A percentile compares a stretch with the other conserved stretches of the same genome.
These are phyloP conservation scores for Anomalospiza imberbis DNA, from an alignment of 2,797 vertebrate genomes.

Conservation along the genomic window DNA sequence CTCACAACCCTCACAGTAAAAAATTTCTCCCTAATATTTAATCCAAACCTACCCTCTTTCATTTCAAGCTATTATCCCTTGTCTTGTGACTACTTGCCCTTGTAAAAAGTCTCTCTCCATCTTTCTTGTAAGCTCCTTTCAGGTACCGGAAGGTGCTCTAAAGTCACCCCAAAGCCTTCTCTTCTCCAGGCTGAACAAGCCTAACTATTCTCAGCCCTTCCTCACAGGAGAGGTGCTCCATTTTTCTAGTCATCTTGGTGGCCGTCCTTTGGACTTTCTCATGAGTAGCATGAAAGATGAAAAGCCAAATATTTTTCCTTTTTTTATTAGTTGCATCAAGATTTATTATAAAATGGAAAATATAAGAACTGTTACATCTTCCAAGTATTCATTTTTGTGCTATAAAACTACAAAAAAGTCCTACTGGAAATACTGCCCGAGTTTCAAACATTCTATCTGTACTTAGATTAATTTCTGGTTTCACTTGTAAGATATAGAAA, in stretches of 20 bases:
- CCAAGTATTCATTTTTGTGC: not conserved
- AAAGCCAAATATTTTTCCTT: not conserved
- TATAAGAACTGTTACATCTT: not conserved
- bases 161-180: not conserved
- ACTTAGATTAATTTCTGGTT: not conserved
- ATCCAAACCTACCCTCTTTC: not conserved
- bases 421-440: not conserved
- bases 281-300: not conserved
- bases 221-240: not conserved
- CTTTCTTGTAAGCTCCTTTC: not conserved
- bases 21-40: not conserved
- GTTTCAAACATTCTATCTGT: not conserved
- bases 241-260: not conserved
- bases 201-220: not conserved
- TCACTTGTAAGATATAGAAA: not conserved
- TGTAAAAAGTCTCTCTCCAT: not conserved
- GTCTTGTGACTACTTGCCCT: not conserved
- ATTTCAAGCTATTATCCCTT: not conserved
- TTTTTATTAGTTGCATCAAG: not conserved
- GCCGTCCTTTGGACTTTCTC: not conserved
- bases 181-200: not conserved
- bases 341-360: not conserved
- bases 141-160: not conserved
- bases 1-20: not conserved
- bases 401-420: not conserved